Base-by-base conservation (phyloP, 2,113 vertebrate species). In the Acinonyx jubatus region DNA sequence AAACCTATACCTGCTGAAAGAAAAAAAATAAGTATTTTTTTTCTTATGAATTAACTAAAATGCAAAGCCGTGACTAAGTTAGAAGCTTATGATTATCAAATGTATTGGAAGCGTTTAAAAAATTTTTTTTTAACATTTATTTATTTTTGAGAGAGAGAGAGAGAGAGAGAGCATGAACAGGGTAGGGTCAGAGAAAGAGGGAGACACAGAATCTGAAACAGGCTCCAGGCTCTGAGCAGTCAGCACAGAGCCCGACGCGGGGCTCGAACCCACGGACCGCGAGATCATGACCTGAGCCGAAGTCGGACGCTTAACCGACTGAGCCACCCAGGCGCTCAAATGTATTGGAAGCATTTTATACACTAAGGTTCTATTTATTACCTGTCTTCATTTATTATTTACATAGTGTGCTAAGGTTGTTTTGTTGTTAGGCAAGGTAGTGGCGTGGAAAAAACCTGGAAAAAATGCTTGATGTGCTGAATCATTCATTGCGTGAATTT, bases 401-500 rank as follows among this genome's bases (percentile, higher is more conserved):
- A 66, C 14, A 7, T 27, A 15, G 36, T 48, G 57, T 36, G 76
- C 55, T 18, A 31, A 52, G 10, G 23, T 65, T 48, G 25, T 86
- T 52, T 33, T 82, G 68, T 85, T 69, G 36, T 91, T 48, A 52
- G 9, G 0, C 12, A 50, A 31, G 73, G 19, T 73, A 68, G 14
- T 81, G 63, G 73, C 38, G 0, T 3, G 27, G 71, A 61, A 36
- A 55, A 83, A 23, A 55, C 36, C 52, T 36, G 85, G 57, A 48
- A 61, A 57, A 89, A 78, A 89, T 31, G 61, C n/a, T 38, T 19
- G 45, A 2, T 27, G 1, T 23, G 15, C 41, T 45, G 23, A 94
- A 36, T 84, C 93, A 68, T 41, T 90, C 86, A 55, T 16, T 13
- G 25, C n/a, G 25, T 89, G 78, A 66, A 41, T 92, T 69, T 97